phyloP scores from a whole-genome alignment of 1,140 invertebrate species.

The Meloidogyne hapla region DNA sequence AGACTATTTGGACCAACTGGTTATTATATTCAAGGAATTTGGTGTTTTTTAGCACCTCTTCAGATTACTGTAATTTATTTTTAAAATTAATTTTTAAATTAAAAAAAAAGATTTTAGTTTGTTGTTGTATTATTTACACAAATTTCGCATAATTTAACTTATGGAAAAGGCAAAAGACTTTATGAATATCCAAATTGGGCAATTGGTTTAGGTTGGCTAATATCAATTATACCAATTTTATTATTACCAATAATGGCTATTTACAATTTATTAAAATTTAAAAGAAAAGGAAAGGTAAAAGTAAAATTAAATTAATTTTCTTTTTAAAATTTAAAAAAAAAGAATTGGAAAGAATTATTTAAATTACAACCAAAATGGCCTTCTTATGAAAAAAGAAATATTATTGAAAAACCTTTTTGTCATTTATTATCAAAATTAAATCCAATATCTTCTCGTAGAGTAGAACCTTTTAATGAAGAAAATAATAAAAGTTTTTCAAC shows the following conservation, averaged over 20 bases:
- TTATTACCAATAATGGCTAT: slow-evolving; percentile 35
- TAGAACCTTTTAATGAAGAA: too few relatives aligned
- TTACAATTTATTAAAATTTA: slow-evolving; percentile 46
- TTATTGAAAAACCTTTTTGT: neutral
- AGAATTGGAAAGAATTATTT: slow-evolving; percentile 47
- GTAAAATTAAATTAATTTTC: slow-evolving; percentile 2
- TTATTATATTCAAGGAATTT: slow-evolving; percentile 31
- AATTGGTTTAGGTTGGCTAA: slow-evolving; percentile 40
- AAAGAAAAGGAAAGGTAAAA: slow-evolving; percentile 35
- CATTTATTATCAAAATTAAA: neutral
- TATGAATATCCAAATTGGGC: slow-evolving; percentile 43
- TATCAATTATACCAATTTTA: slow-evolving; percentile 43
- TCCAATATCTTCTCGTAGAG: neutral
- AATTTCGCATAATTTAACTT: slow-evolving; percentile 28
- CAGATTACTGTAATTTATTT: slow-evolving; percentile 12
- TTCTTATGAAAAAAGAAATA: slow-evolving; percentile 33
- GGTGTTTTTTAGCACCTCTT: slow-evolving; percentile 35
- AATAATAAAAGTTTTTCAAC: neutral
- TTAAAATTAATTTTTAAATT: slow-evolving; percentile 9
- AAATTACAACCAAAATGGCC: slow-evolving; percentile 52
- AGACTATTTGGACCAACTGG: slow-evolving; percentile 39
- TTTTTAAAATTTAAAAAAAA: neutral
- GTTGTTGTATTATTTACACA: slow-evolving; percentile 31
- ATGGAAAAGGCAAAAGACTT: slow-evolving; percentile 36
- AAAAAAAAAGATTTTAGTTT: slow-evolving; percentile 35